Evolutionary conservation across 2,888 invertebrate species (phyloP).

Genomic region (Pristionchus entomophagus): DNA sequence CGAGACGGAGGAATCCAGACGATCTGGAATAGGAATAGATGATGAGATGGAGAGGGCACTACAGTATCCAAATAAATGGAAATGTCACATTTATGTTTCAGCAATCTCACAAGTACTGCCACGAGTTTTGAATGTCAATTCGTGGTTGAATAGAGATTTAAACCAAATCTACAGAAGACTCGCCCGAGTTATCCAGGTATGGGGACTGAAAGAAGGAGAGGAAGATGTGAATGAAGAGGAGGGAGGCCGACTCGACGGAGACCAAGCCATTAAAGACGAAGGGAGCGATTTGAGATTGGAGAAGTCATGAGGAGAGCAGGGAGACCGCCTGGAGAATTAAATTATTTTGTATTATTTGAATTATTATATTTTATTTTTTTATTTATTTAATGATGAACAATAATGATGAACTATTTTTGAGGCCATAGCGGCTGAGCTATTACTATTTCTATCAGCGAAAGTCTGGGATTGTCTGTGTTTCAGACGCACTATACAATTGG

Average conservation of each 20-base stretch:
- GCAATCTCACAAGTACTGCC: no score
- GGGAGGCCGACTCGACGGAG: slow-evolving; percentile 89
- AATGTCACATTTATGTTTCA: no score
- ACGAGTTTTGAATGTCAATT: no score
- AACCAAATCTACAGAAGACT: no score
- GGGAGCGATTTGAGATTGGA: slow-evolving; percentile 72
- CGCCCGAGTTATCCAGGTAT: slow-evolving; percentile 67
- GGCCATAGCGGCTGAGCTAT: neutral
- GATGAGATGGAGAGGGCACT: no score
- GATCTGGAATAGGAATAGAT: no score
- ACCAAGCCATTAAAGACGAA: slow-evolving; percentile 88
- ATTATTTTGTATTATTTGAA: slow-evolving; percentile 87
- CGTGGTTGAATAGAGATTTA: no score
- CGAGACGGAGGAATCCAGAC: slow-evolving; percentile 65
- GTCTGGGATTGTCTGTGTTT: neutral
- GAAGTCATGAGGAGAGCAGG: slow-evolving; percentile 67
- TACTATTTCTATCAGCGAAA: neutral
- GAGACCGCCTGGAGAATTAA: slow-evolving; percentile 52
- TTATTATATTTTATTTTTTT: no score
- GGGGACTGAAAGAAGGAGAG: slow-evolving; percentile 74
- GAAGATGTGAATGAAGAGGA: slow-evolving; percentile 96
- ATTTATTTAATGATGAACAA: neutral
- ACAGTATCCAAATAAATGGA: neutral
- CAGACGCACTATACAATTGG: slow-evolving; percentile 24
- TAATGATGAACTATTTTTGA: no score